Conservation (phyloP, 2,888 invertebrate species). For the Taenaris catops region DNA sequence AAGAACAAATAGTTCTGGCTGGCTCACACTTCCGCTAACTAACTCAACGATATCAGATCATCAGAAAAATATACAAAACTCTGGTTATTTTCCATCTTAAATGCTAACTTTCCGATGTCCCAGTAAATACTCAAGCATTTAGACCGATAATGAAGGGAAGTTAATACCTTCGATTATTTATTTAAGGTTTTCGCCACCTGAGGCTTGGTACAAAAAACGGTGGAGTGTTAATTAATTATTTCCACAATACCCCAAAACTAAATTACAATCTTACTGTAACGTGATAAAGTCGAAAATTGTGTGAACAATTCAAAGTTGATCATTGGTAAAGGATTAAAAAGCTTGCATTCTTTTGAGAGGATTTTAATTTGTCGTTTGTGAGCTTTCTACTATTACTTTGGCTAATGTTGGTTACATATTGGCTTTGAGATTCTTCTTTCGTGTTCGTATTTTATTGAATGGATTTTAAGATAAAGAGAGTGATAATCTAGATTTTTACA, state of each 20-base stretch:
- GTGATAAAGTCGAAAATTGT: constrained; percentile 1
- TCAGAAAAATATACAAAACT: no score
- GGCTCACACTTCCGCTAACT: no score
- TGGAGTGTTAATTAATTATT: constrained; percentile 42
- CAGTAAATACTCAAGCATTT: constrained; percentile 26
- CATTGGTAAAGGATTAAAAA: constrained; percentile 15
- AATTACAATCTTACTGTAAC: constrained; percentile 20
- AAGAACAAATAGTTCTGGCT: no score
- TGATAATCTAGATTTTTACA: no score
- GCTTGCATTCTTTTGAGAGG: constrained; percentile 11
- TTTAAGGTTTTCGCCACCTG: constrained; percentile 69
- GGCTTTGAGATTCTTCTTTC: constrained; percentile 7
- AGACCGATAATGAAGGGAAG: constrained; percentile 53
- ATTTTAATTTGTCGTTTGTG: constrained; percentile 20
- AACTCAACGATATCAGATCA: no score
- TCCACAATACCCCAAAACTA: constrained; percentile 20
- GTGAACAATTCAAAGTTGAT: constrained; percentile 9
- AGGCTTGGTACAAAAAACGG: constrained; percentile 53
- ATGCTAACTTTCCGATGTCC: constrained; percentile 27
- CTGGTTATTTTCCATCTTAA: constrained; percentile 1
- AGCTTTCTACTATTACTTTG: constrained; percentile 12
- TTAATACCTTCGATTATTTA: constrained; percentile 70
- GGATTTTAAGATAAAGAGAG: not conserved
- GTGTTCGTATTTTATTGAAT: not conserved
- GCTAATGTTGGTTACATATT: constrained; percentile 7